Percentiles rank a stretch among this genome's conserved stretches.
phyloP scores from a whole-genome alignment of 35 echinoderm and acorn worm species.

The Lytechinus pictus region DNA sequence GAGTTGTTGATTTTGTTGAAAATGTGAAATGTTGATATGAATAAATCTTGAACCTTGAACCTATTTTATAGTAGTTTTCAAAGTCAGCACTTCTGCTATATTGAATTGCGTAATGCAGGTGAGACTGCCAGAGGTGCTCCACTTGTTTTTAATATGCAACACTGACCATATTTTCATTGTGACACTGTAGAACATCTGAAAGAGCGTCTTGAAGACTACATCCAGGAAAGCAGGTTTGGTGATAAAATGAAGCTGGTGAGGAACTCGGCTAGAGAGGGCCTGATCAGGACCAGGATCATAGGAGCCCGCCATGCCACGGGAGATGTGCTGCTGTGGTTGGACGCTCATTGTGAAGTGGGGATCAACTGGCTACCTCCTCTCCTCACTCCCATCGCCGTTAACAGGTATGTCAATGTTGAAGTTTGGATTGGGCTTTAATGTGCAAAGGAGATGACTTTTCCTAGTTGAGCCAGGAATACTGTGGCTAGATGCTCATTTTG shows the following conservation, averaged over 20 bases:
- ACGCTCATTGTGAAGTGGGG: constrained; percentile 97
- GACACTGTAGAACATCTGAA: constrained; percentile 75
- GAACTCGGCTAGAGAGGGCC: constrained; percentile 77
- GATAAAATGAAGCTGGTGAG: constrained; percentile 81
- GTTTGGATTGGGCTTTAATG: too few relatives aligned
- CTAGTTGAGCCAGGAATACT: constrained; percentile 57
- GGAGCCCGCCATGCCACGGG: constrained; percentile 82
- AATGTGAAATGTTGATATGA: too few relatives aligned
- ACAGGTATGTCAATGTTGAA: constrained; percentile 69
- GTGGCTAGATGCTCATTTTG: constrained; percentile 98
- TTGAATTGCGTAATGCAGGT: too few relatives aligned
- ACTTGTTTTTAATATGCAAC: too few relatives aligned
- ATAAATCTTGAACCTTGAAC: too few relatives aligned
- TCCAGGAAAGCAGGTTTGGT: constrained; percentile 61
- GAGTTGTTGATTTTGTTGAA: too few relatives aligned
- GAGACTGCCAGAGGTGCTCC: too few relatives aligned
- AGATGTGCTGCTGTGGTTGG: constrained; percentile 95
- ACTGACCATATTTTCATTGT: too few relatives aligned
- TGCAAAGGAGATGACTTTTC: too few relatives aligned
- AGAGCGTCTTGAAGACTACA: constrained; percentile 79
- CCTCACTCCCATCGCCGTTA: constrained; percentile 87
- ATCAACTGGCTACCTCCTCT: constrained; percentile 93
- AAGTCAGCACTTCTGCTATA: too few relatives aligned
- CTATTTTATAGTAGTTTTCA: too few relatives aligned
- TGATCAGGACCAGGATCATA: constrained; percentile 89